Evolutionary conservation across 2,113 vertebrate species (phyloP), one percentile per base, ranked within the genome.

Genomic region (Cyanocitta stelleri): DNA sequence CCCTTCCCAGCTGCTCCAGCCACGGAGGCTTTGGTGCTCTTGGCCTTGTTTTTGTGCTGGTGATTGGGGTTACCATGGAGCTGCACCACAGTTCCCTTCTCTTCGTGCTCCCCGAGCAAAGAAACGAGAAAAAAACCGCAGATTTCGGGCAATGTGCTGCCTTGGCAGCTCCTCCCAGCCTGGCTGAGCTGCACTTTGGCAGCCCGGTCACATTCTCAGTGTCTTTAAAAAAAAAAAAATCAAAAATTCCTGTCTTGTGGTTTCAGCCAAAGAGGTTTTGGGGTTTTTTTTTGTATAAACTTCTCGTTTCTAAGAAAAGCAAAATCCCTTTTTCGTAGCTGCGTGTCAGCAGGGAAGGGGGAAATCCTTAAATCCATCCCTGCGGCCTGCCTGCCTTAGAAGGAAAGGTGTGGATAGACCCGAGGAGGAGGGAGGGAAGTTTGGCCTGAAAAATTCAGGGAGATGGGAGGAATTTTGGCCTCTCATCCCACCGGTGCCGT

Each of bases 271-370:
- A 64, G 62, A 20, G 10, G 19, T 13, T 13, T 16, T 7, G n/a
- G 13, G 51, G 46, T 49, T 14, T 13, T 15, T 15, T 63, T 14
- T n/a, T 52, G 9, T 56, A 37, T 59, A 13, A 29, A 93, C 75
- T 92, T 92, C 76, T 84, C 5, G 4, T 96, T 95, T 93, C 85
- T 90, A 87, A 87, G 71, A 82, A 90, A 79, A 90, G 59, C 82
- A 81, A 82, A 49, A 32, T 17, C 54, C 33, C 30, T 55, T 79
- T 80, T 63, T 54, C 0, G 1, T 64, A 85, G 85, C 84, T 78
- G 56, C 4, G 7, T 44, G 83, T 48, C 74, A 82, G 64, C 49
- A 46, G 64, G 8, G 71, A 51, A 85, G 16, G 52, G 85, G 78
- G 85, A 85, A 80, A 76, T 35, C 90, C 66, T 69, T 41, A 24